Conservation (phyloP, 37 sponge, comb jelly and placozoan species). For the Oopsacas minuta region DNA sequence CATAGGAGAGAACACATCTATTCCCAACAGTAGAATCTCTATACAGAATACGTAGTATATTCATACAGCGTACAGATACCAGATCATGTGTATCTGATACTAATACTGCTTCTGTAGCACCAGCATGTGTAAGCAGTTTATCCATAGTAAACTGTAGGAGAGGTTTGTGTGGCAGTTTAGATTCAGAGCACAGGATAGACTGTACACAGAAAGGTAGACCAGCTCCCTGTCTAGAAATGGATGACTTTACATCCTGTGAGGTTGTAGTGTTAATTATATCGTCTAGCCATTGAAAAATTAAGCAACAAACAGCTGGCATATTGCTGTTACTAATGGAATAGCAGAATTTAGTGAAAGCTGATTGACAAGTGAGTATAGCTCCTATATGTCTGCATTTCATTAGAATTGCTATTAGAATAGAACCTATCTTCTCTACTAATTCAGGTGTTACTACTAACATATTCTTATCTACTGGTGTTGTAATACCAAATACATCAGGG, state of each 20-base stretch:
- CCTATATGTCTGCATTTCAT: not conserved
- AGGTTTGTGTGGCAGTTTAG: not conserved
- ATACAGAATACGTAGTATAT: not conserved
- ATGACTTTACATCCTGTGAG: not conserved
- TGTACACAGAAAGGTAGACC: not conserved
- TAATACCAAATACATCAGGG: not conserved
- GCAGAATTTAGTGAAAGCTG: not conserved
- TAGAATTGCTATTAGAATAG: not conserved
- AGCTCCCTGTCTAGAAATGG: conserved; percentile 9
- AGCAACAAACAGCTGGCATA: not conserved
- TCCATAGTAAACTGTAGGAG: not conserved
- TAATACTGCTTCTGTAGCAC: not conserved
- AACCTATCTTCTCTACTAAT: not conserved
- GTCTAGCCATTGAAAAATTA: not conserved
- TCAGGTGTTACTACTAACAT: not conserved
- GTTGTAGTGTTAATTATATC: not conserved
- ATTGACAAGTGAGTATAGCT: not conserved
- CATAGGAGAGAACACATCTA: not conserved
- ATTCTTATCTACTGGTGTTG: not conserved
- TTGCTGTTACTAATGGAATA: not conserved
- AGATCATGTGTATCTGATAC: conserved; percentile 1
- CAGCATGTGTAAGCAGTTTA: not conserved
- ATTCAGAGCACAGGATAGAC: not conserved
- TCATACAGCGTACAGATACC: not conserved
- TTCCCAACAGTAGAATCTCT: not conserved